Base-by-base conservation (phyloP, 2,888 invertebrate genomes). In the Sthenelais limicola region DNA sequence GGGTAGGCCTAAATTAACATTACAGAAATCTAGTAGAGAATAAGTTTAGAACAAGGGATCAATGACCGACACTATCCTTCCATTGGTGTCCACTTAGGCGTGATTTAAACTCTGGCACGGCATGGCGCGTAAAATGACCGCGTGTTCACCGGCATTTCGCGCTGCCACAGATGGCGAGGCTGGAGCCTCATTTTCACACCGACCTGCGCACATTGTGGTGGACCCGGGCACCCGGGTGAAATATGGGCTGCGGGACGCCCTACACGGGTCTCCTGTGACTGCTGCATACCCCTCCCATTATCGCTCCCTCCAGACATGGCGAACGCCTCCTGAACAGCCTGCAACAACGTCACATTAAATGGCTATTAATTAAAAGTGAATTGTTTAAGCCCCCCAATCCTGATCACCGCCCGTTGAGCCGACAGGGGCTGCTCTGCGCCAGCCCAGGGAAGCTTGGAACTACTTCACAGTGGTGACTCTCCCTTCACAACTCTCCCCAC, bases 361-460 rank as follows among this genome's bases (percentile, higher is more conserved):
- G 70, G 26, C 70, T 54, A 70, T 70, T 70, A 70, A 70, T 70
- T 70, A 70, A 54, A 70, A 43, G 54, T 24, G 70, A 70, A 70
- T 70, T 70, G 70, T 70, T 70, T 70, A 54, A 38, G 33, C 38
- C 33, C 43, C 43, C 43, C 38, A 62, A 24, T 62, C 38, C 24
- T 43, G 15, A 15, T 35, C 38, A 24, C 62, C 62, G n/a, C 62
- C 62, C 26, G 62, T 43, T 26, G 62, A 35, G 62, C 62, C 9
- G 51, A 5, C 21, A n/a, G 21, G 21, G 12, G 51, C 51, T 7
- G 7, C 51, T 7, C 51, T n/a, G 7, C 12, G 56, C 21, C 56
- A 28, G 56, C 56, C 7, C n/a, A n/a, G n/a, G n/a, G n/a, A n/a
- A n/a, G n/a, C n/a, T n/a, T n/a, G n/a, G n/a, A n/a, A n/a, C n/a